Base-by-base conservation (phyloP, 1,140 invertebrate genomes). In the Lethocerus indicus region DNA sequence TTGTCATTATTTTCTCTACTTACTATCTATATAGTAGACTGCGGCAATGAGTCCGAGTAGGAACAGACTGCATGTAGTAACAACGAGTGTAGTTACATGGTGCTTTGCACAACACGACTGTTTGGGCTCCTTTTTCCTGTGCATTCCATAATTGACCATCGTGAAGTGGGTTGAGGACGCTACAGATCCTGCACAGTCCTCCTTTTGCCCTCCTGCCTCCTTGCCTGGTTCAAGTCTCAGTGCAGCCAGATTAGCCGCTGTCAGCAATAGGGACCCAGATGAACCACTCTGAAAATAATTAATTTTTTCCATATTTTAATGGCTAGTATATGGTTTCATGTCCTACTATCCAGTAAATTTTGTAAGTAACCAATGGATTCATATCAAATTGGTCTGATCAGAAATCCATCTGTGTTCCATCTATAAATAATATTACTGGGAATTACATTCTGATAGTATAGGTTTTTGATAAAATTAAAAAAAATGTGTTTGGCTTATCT, bases 111-210 rank as follows among this genome's bases (percentile, higher is more conserved):
- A 85, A 61, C 76, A 80, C 54, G 78, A 80, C 51, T 77, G 72
- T 50, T 55, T 67, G 57, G 39, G 51, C 55, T 42, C 52, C 50
- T 49, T 67, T 62, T 48, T 60, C 58, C 45, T 64, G 59, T 37
- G 74, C 64, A 76, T 75, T 29, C 76, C 76, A 14, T 82, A 79
- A 60, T 85, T 84, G 39, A 87, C 75, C 35, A 87, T 80, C 4
- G 83, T 87, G 61, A 87, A 87, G 64, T 87, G 82, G 48, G 81
- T 86, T 49, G 81, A 86, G 63, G 81, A 85, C 25, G 82, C 82
- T 49, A 84, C 69, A n/a, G 82, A 86, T 20, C 71, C 70, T 28
- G 73, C 72, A 57, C 84, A 81, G 44, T 71, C 60, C 35, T 53
- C 44, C 32, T 57, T 57, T 57, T 49, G 64, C 60, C 57, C 67